Evolutionary conservation across 2,113 vertebrate species (phyloP).

Genomic region (Ophthalmolycus amberensis): DNA sequence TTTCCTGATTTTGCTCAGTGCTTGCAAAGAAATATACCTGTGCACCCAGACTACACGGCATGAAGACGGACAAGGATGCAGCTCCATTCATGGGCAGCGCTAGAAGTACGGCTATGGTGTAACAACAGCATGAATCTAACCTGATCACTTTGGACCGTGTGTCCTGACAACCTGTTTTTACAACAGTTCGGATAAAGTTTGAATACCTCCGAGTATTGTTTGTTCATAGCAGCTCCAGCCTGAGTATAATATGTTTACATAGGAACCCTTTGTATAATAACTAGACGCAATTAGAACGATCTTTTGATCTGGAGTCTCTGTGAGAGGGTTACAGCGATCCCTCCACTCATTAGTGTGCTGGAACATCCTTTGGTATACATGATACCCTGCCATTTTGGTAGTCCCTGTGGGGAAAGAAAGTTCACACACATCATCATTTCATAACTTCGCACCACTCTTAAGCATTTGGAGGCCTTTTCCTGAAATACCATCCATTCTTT

Average conservation of each 20-base stretch:
- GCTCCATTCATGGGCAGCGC: neutral
- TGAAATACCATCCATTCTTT: slow-evolving; percentile 51
- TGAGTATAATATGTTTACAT: slow-evolving; percentile 11
- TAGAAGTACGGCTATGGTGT: neutral
- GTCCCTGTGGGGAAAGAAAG: slow-evolving; percentile 26
- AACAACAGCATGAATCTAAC: neutral
- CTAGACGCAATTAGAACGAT: slow-evolving; percentile 49
- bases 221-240: neutral
- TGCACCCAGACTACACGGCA: neutral
- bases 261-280: slow-evolving; percentile 32
- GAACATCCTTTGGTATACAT: slow-evolving; percentile 52
- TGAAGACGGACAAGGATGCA: slow-evolving; percentile 4
- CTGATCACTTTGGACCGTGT: neutral
- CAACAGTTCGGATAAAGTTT: neutral
- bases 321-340: slow-evolving; percentile 7
- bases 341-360: slow-evolving; percentile 52
- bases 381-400: slow-evolving; percentile 38
- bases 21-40: neutral
- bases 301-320: slow-evolving; percentile 43
- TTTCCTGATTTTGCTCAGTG: neutral
- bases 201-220: neutral
- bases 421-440: slow-evolving; percentile 61
- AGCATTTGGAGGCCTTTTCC: slow-evolving; percentile 54
- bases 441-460: slow-evolving; percentile 46
- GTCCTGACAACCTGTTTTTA: neutral